These are phyloP conservation scores for Strigops habroptila DNA, from an alignment of 2,113 vertebrate genomes.

Conservation along the genomic window DNA sequence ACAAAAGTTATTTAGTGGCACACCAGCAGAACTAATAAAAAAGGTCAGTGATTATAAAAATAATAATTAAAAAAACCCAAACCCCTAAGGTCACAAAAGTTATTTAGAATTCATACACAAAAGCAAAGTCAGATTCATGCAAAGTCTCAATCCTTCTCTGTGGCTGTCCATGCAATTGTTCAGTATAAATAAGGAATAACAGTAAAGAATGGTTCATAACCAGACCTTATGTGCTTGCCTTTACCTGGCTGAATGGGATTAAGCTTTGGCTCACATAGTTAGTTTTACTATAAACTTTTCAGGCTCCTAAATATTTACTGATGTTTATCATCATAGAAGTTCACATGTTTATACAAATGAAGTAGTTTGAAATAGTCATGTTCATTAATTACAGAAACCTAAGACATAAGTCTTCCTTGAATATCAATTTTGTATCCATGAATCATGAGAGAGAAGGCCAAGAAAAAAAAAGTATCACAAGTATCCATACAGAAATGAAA, in stretches of 20 bases:
- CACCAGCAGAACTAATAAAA: not conserved
- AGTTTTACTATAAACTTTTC: not conserved
- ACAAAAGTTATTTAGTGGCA: not conserved
- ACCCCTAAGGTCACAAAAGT: not conserved
- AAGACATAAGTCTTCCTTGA: not conserved
- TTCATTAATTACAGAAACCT: not conserved
- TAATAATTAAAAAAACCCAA: not conserved
- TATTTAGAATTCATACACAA: not conserved
- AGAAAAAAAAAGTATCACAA: not conserved
- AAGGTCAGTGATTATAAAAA: not conserved
- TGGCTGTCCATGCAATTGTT: not conserved
- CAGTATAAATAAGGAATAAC: not conserved
- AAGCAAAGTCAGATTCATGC: not conserved
- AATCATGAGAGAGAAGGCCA: not conserved
- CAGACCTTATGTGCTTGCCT: not conserved
- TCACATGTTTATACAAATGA: not conserved
- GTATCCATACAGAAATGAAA: not conserved
- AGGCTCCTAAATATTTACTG: conserved; percentile 19
- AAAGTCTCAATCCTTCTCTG: not conserved
- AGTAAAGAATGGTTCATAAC: not conserved
- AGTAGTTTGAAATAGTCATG: not conserved
- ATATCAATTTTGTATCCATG: not conserved
- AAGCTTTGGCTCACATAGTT: not conserved
- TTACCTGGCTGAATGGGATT: not conserved
- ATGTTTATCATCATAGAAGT: conserved; percentile 5